Evolutionary conservation across 2,888 invertebrate genomes (phyloP).

Genomic region (Zygogramma bicolorata): DNA sequence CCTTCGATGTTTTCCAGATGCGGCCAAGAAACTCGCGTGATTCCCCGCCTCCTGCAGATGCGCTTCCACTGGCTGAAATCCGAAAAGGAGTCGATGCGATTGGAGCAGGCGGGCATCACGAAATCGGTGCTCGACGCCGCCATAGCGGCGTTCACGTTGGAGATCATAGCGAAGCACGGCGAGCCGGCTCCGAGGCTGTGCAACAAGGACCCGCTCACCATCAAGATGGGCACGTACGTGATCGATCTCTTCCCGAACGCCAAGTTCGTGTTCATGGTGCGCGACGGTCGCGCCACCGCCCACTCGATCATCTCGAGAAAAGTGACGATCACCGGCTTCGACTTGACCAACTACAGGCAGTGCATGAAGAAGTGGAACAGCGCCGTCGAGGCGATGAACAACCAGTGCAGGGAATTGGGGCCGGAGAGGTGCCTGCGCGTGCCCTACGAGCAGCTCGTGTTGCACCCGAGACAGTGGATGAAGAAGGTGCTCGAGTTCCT

Average conservation of each 20-base stretch:
- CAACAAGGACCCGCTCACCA: slow-evolving; percentile 98
- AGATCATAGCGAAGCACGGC: slow-evolving; percentile 96
- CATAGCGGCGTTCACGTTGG: slow-evolving; percentile 95
- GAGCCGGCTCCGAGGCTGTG: slow-evolving; percentile 94
- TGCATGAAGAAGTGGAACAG: slow-evolving; percentile 97
- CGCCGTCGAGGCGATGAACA: slow-evolving; percentile 94
- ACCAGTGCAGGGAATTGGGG: slow-evolving; percentile 89
- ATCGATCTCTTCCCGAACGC: slow-evolving; percentile 96
- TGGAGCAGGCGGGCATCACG: slow-evolving; percentile 94
- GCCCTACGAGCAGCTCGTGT: slow-evolving; percentile 96
- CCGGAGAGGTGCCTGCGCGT: slow-evolving; percentile 84
- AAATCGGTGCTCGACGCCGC: slow-evolving; percentile 94
- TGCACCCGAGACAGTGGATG: slow-evolving; percentile 93
- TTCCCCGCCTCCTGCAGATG: slow-evolving; percentile 95
- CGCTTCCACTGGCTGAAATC: slow-evolving; percentile 96
- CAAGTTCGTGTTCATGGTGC: slow-evolving; percentile 97
- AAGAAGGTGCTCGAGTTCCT: slow-evolving; percentile 88
- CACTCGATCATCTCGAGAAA: slow-evolving; percentile 98
- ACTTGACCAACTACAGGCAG: slow-evolving; percentile 92
- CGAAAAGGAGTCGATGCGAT: slow-evolving; percentile 88
- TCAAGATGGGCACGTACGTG: slow-evolving; percentile 96
- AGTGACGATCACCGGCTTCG: slow-evolving; percentile 78
- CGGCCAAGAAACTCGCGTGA: slow-evolving; percentile 97
- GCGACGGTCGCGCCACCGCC: slow-evolving; percentile 98
- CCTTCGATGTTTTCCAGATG: too few relatives aligned